Evolutionary conservation across 1,140 invertebrate genomes (phyloP).

Genomic region (Lepidurus couesii): DNA sequence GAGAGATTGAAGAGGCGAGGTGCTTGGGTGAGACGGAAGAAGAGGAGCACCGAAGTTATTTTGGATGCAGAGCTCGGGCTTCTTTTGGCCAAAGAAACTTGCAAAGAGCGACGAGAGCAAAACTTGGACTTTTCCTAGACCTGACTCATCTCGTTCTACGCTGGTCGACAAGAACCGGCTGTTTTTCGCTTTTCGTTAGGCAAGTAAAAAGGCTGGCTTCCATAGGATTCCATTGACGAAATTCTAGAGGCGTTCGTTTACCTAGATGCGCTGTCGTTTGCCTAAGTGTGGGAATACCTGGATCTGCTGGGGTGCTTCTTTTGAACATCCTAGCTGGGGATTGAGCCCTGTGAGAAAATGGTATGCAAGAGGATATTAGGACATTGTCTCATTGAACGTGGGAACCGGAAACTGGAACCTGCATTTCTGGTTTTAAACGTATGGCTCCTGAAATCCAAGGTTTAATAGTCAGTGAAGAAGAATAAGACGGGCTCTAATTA

Average conservation of each 20-base stretch:
- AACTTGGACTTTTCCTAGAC: constrained; percentile 18
- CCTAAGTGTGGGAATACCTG: not conserved
- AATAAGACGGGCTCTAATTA: not conserved
- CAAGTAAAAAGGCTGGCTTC: not conserved
- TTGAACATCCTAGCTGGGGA: not conserved
- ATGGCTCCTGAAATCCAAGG: not conserved
- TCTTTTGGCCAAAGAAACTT: constrained; percentile 22
- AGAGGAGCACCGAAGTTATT: not conserved
- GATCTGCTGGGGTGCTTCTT: not conserved
- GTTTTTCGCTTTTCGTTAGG: not conserved
- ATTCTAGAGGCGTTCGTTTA: not conserved
- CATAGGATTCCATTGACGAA: not conserved
- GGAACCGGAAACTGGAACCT: not conserved
- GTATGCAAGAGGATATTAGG: not conserved
- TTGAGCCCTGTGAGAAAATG: not conserved
- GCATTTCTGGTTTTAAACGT: constrained; percentile 10
- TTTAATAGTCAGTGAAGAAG: not conserved
- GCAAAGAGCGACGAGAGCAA: not conserved
- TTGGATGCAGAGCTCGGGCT: constrained; percentile 12
- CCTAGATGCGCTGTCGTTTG: not conserved
- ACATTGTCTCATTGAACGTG: constrained; percentile 1
- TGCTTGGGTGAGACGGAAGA: not conserved
- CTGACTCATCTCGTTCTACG: not conserved
- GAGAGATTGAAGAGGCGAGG: constrained; percentile 9
- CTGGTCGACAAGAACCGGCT: constrained; percentile 5